These are phyloP conservation scores for Poecilia velifera DNA, from an alignment of 2,797 vertebrate genomes.

Conservation along the genomic window DNA sequence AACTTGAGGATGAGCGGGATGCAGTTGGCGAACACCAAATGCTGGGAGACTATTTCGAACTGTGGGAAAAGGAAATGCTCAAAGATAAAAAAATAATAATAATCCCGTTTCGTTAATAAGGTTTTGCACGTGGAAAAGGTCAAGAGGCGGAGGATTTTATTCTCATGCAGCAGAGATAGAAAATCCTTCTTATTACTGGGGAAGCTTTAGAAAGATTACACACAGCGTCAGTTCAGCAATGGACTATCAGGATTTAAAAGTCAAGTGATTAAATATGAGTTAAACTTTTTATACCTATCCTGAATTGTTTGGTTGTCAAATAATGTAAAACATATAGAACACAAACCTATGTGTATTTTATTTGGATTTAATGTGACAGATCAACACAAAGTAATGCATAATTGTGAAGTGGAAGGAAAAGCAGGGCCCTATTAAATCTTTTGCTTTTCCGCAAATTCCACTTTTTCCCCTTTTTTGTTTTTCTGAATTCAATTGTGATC, in stretches of 20 bases:
- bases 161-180: background rate
- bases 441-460: no score
- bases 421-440: no score
- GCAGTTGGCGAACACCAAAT: constrained; percentile 98
- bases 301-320: background rate
- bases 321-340: background rate
- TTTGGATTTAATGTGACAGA: no score
- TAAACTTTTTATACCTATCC: background rate
- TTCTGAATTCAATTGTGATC: no score
- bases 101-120: background rate
- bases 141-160: background rate
- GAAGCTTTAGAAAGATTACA: background rate
- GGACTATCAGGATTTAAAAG: background rate
- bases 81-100: background rate
- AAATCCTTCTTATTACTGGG: background rate
- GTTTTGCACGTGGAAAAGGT: background rate
- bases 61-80: constrained; percentile 62
- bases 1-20: constrained; percentile 98
- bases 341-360: background rate
- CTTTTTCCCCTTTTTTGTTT: no score
- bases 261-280: background rate
- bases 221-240: background rate
- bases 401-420: no score
- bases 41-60: constrained; percentile 97
- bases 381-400: no score